Evolutionary conservation across 2,797 vertebrate genomes (phyloP).

Genomic region (Argentina silus): DNA sequence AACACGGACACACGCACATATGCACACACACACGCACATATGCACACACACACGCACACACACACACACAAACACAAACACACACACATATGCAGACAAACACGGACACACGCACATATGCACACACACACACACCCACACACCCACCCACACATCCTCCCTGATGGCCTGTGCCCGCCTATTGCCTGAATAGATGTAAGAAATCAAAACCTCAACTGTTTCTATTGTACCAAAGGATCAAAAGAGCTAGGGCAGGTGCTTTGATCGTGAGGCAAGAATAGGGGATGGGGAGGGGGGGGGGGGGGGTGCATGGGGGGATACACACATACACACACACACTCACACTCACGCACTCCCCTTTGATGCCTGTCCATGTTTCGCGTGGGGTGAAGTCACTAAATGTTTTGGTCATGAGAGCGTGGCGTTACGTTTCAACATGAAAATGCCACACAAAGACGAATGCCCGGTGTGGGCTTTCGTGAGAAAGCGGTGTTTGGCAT

Average conservation of each 20-base stretch:
- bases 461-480: constrained; percentile 9
- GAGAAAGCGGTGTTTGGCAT: too few species aligned
- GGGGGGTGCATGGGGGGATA: too few species aligned
- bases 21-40: neutral
- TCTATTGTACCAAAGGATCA: constrained; percentile 70
- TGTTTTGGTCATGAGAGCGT: constrained; percentile 24
- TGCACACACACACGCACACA: neutral
- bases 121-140: neutral
- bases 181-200: constrained; percentile 49
- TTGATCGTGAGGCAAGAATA: constrained; percentile 71
- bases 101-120: neutral
- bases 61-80: neutral
- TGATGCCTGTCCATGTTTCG: constrained; percentile 43
- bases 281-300: constrained; percentile 28
- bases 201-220: constrained; percentile 71
- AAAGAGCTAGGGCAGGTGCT: constrained; percentile 64
- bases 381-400: constrained; percentile 51
- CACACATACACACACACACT: too few species aligned
- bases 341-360: constrained; percentile 30
- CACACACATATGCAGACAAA: too few species aligned
- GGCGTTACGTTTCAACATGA: constrained; percentile 53
- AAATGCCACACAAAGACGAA: constrained; percentile 34
- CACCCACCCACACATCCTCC: neutral
- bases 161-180: neutral
- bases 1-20: neutral